Base-by-base conservation (phyloP, 2,113 vertebrate species). In the Girardinichthys multiradiatus region DNA sequence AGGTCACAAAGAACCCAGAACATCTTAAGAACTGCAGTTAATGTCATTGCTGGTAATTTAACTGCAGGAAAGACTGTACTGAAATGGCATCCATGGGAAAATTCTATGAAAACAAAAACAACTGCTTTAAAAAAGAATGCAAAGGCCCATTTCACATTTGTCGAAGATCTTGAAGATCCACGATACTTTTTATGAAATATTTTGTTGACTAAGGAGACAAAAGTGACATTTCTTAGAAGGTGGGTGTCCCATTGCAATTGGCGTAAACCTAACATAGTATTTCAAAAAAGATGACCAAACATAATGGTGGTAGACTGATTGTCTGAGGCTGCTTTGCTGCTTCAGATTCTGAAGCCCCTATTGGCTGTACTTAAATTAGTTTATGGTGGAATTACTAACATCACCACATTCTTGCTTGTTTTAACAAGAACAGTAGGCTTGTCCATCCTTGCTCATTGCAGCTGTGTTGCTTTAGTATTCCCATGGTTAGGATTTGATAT, bases 401-500 rank as follows among this genome's bases (percentile, higher is more conserved):
- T 33, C 74, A 76, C 81, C 37, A 21, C 73, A 78, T 90, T 87
- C 84, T 33, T 68, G 67, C 79, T 73, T 48, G 70, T 77, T 63
- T 57, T 15, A 39, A 79, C 73, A 35, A 57, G 59, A 79, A 9
- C 45, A 12, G 30, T 68, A 24, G 62, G 63, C 59, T 24, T 64
- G 72, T 68, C 64, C 19, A 30, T 27, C 72, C 66, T 1, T 24
- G 77, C 79, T 81, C 63, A 8, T 57, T 65, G 84, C 69, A 15
- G 33, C 73, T 57, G 71, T 7, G 76, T 68, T 70, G 70, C 66
- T 84, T 86, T 82, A 73, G 28, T 79, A 83, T 83, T 76, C 89
- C 87, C 85, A 35, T 71, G 86, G 90, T 88, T 86, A 77, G 73
- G 91, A 87, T 91, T 86, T 83, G 81, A 86, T 86, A 87, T 82